These are phyloP conservation scores for Drosophila sturtevanti DNA, from an alignment of 1,140 invertebrate genomes.

Conservation along the genomic window DNA sequence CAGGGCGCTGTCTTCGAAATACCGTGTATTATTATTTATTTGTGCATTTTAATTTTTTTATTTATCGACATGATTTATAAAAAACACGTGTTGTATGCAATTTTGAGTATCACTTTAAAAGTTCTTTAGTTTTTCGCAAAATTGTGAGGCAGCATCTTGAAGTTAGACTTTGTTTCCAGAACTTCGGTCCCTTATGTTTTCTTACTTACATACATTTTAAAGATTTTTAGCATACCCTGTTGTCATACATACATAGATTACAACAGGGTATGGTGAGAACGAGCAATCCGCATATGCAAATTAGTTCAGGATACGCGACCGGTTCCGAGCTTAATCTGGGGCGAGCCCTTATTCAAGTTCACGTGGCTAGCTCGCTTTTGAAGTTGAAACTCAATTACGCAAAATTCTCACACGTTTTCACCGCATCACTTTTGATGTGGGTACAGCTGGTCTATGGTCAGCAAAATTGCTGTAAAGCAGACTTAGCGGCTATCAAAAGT, in stretches of 20 bases:
- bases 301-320: constrained; percentile 38
- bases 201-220: too few species aligned
- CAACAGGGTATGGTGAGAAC: constrained; percentile 24
- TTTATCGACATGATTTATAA: too few species aligned
- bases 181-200: too few species aligned
- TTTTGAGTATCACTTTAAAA: too few species aligned
- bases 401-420: constrained; percentile 79
- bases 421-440: constrained; percentile 63
- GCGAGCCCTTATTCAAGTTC: constrained; percentile 54
- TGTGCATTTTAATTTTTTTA: too few species aligned
- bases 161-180: too few species aligned
- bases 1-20: neutral
- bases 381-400: constrained; percentile 79
- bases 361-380: constrained; percentile 73
- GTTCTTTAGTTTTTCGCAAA: too few species aligned
- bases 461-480: constrained; percentile 13
- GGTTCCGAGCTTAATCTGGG: constrained; percentile 7
- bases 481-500: constrained; percentile 61
- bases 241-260: neutral
- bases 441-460: constrained; percentile 44
- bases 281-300: constrained; percentile 65
- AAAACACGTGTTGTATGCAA: too few species aligned
- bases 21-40: neutral
- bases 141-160: too few species aligned
- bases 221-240: neutral